These are phyloP conservation scores for Phrynosoma blainvillii DNA, from an alignment of 2,113 vertebrate species.

Conservation along the genomic window DNA sequence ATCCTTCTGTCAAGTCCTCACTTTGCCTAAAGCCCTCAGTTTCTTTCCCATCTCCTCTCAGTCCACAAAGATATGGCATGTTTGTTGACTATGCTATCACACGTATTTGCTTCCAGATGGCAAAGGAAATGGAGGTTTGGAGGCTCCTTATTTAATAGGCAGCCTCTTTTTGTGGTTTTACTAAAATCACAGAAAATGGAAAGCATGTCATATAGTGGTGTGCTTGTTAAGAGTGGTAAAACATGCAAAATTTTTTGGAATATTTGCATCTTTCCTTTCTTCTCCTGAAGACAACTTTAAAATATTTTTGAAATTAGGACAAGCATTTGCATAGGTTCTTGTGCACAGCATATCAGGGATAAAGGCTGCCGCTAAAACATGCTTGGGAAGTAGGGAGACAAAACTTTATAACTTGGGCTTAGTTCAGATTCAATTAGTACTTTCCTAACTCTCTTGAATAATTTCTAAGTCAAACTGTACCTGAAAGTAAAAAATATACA, in stretches of 20 bases:
- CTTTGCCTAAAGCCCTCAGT: too few species aligned
- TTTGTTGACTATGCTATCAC: not conserved
- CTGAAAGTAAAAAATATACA: too few species aligned
- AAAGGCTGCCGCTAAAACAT: not conserved
- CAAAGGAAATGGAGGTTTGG: not conserved
- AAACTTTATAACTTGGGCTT: not conserved
- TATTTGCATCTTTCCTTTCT: too few species aligned
- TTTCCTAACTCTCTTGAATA: too few species aligned
- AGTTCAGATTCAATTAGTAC: not conserved
- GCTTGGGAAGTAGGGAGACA: not conserved
- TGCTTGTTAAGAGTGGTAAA: too few species aligned
- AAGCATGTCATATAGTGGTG: too few species aligned
- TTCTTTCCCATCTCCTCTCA: not conserved
- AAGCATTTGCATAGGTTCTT: not conserved
- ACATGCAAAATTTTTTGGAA: too few species aligned
- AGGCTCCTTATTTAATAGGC: too few species aligned
- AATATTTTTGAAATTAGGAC: too few species aligned
- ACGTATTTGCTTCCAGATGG: not conserved
- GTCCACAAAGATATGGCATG: not conserved
- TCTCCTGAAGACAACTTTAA: too few species aligned
- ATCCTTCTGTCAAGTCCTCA: not conserved
- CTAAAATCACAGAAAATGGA: not conserved
- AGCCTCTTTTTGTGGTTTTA: not conserved
- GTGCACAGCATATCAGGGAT: not conserved
- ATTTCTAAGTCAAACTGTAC: too few species aligned